phyloP scores from a whole-genome alignment of 2,797 vertebrate species.

The Buphagus erythrorhynchus region DNA sequence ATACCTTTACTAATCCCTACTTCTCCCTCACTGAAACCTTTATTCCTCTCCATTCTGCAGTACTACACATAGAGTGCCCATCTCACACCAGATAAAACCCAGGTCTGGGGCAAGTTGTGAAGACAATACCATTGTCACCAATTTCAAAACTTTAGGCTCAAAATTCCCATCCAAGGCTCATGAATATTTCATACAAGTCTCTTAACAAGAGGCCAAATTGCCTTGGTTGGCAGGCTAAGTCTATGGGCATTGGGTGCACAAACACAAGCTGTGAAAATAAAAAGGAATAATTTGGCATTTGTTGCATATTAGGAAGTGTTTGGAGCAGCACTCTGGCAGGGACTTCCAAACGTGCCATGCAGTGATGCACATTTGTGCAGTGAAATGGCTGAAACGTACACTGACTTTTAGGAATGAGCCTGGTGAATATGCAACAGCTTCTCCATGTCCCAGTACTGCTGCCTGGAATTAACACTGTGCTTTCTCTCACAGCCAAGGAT shows the following conservation, averaged over 20 bases:
- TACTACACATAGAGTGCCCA: background rate
- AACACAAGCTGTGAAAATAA: conserved; percentile 68
- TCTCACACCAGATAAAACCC: background rate
- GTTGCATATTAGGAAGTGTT: conserved; percentile 31
- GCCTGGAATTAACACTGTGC: background rate
- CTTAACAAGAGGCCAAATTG: conserved; percentile 53
- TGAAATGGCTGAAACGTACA: background rate
- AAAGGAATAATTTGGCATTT: conserved; percentile 59
- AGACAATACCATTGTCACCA: background rate
- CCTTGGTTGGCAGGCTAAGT: conserved; percentile 30
- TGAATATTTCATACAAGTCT: conserved; percentile 41
- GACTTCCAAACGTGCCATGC: conserved; percentile 5
- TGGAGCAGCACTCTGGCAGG: conserved; percentile 25
- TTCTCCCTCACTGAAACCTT: background rate
- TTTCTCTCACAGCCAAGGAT: background rate
- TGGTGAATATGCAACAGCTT: conserved; percentile 36
- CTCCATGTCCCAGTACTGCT: background rate
- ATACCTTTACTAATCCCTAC: background rate
- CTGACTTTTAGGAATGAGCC: conserved; percentile 1
- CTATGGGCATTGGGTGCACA: conserved; percentile 23
- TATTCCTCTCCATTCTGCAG: background rate
- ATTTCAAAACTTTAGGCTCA: background rate
- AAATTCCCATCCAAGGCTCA: background rate
- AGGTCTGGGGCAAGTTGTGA: background rate
- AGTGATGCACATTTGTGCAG: conserved; percentile 25